Percentiles rank a stretch among this genome's conserved stretches.
These are phyloP conservation scores for Eulemur rufifrons DNA, from an alignment of 2,113 vertebrate genomes.

Conservation along the genomic window DNA sequence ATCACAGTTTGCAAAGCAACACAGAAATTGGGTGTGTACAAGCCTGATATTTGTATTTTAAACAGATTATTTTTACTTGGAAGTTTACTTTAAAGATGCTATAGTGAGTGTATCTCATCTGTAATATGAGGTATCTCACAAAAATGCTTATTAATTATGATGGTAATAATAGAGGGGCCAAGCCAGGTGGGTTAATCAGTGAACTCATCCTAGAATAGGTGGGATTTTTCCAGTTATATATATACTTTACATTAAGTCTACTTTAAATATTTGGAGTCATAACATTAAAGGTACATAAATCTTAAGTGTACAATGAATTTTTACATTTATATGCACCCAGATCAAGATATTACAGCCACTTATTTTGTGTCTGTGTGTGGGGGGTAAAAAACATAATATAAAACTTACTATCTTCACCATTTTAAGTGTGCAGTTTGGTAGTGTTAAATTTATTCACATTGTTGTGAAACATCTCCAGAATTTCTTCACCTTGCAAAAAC, in stretches of 20 bases:
- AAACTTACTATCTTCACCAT: not conserved
- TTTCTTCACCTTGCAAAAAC: constrained; percentile 4
- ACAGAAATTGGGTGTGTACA: not conserved
- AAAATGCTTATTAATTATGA: not conserved
- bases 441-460: not conserved
- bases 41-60: not conserved
- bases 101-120: not conserved
- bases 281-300: not conserved
- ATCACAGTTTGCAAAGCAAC: constrained; percentile 36
- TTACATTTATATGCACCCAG: not conserved
- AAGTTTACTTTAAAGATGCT: constrained; percentile 45
- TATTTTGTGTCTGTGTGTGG: not conserved
- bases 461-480: not conserved
- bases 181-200: not conserved
- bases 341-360: not conserved
- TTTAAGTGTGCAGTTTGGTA: not conserved
- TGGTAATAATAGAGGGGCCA: not conserved
- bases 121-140: not conserved
- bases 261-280: constrained; percentile 8
- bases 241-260: not conserved
- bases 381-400: not conserved
- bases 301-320: not conserved
- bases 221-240: not conserved
- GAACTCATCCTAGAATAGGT: not conserved
- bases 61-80: constrained; percentile 2